Evolutionary conservation across 2,888 invertebrate genomes (phyloP).

Genomic region (Eristalis intricaria): DNA sequence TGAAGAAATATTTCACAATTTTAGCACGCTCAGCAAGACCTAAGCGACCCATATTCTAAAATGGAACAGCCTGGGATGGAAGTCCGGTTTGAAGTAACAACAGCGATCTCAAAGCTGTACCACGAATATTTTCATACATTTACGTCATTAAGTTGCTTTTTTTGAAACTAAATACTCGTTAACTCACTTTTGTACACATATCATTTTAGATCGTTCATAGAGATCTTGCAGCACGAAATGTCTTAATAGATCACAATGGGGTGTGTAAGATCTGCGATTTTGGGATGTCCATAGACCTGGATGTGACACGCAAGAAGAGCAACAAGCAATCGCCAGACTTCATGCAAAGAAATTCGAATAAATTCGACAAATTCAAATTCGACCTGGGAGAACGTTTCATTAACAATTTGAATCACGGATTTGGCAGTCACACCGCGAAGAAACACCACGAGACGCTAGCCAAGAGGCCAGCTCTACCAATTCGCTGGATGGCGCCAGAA

Average conservation of each 20-base stretch:
- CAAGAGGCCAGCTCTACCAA: constrained; percentile 80
- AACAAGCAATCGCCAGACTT: constrained; percentile 76
- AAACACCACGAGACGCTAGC: constrained; percentile 78
- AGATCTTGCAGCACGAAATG: constrained; percentile 91
- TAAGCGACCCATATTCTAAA: no score
- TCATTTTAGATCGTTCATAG: constrained; percentile 89
- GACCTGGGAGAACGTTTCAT: constrained; percentile 79
- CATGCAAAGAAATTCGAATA: constrained; percentile 76
- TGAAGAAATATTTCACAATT: no score
- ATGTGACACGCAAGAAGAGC: constrained; percentile 76
- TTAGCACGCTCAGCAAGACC: no score
- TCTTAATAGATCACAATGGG: constrained; percentile 92
- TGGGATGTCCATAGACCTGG: constrained; percentile 89
- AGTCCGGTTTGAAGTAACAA: no score
- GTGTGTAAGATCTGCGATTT: constrained; percentile 94
- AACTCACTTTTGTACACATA: neutral
- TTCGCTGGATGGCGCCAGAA: constrained; percentile 92
- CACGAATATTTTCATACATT: no score
- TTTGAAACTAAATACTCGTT: no score
- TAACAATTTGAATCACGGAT: constrained; percentile 78
- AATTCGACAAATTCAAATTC: constrained; percentile 76
- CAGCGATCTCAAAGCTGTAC: no score
- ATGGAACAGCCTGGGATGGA: no score
- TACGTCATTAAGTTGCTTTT: no score
- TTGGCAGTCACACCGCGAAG: constrained; percentile 69